These are phyloP conservation scores for Strigamia maritima DNA, from an alignment of 2,888 invertebrate species.

Conservation along the genomic window DNA sequence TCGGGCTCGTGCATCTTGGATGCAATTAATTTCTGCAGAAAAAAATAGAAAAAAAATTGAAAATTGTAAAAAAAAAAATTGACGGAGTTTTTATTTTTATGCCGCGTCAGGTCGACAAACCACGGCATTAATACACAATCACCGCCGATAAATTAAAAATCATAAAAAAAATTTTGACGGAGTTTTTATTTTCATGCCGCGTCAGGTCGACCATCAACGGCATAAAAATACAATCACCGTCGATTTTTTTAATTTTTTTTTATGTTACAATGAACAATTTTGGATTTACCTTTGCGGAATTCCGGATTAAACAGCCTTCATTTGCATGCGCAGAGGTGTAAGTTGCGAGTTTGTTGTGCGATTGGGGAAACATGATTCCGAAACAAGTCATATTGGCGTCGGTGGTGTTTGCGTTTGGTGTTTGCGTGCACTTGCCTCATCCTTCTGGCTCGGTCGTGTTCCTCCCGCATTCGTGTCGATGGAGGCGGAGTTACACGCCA, in stretches of 20 bases:
- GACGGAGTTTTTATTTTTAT: no score
- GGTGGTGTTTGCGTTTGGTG: background rate
- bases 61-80: no score
- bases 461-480: background rate
- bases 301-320: background rate
- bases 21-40: slow-evolving; percentile 40
- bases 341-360: slow-evolving; percentile 1
- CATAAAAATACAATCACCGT: background rate
- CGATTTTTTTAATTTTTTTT: no score
- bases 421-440: background rate
- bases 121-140: no score
- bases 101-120: no score
- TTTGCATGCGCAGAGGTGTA: background rate
- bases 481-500: background rate
- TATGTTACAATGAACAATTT: no score
- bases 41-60: background rate
- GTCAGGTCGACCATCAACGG: no score
- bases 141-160: no score
- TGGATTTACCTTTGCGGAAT: background rate
- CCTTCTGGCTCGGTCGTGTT: background rate
- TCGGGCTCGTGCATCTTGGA: slow-evolving; percentile 41
- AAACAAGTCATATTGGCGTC: slow-evolving; percentile 6
- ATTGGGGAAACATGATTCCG: slow-evolving; percentile 2
- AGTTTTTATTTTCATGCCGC: no score
- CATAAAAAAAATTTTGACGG: no score